phyloP scores from a whole-genome alignment of 2,888 invertebrate species.

The Sisyra nigra region DNA sequence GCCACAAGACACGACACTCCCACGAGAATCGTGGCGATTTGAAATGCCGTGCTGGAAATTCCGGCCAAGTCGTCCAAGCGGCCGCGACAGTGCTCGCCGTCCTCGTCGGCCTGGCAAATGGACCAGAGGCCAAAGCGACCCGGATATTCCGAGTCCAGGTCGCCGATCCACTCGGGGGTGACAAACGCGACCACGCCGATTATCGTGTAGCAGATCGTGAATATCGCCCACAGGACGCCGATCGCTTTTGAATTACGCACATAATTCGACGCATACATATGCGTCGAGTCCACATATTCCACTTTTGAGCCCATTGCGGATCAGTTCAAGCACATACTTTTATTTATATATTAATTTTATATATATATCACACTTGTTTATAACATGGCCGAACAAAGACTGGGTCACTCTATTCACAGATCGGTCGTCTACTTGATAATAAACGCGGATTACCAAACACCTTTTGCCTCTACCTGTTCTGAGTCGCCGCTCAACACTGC shows the following conservation, averaged over 20 bases:
- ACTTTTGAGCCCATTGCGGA: constrained; percentile 73
- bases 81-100: constrained; percentile 69
- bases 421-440: too few species aligned
- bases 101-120: constrained; percentile 63
- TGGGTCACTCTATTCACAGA: too few species aligned
- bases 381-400: too few species aligned
- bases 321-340: neutral
- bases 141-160: constrained; percentile 68
- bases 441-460: too few species aligned
- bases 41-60: constrained; percentile 68
- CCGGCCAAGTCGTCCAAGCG: constrained; percentile 67
- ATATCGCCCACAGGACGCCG: constrained; percentile 94
- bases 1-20: constrained; percentile 74
- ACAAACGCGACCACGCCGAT: constrained; percentile 90
- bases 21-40: constrained; percentile 75
- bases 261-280: constrained; percentile 81
- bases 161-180: constrained; percentile 86
- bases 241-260: constrained; percentile 88
- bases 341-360: too few species aligned
- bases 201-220: constrained; percentile 93
- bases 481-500: too few species aligned
- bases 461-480: too few species aligned
- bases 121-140: constrained; percentile 90
- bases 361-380: too few species aligned
- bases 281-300: constrained; percentile 81